Evolutionary conservation across 2,888 invertebrate genomes (phyloP).

Genomic region (Drosophila demipolita): DNA sequence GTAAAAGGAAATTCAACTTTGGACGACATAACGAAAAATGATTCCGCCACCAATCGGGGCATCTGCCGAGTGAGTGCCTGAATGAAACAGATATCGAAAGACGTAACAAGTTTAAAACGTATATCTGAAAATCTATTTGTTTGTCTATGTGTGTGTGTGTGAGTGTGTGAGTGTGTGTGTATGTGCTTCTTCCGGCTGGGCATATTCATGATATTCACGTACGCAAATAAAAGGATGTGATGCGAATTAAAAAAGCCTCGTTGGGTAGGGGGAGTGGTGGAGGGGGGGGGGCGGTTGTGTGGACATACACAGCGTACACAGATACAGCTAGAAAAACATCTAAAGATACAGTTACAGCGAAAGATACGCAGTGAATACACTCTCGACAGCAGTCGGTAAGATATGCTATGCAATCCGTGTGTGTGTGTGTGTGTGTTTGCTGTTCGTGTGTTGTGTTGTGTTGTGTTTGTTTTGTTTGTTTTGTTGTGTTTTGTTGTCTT

Average conservation of each 20-base stretch:
- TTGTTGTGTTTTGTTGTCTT: background rate
- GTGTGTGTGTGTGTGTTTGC: background rate
- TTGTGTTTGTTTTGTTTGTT: too few species aligned
- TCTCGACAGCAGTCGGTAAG: background rate
- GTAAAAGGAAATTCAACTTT: constrained; percentile 60
- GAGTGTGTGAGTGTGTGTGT: background rate
- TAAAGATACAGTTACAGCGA: constrained; percentile 17
- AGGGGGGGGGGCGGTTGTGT: too few species aligned
- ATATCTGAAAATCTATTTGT: background rate
- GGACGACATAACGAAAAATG: constrained; percentile 67
- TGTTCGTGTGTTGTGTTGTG: background rate
- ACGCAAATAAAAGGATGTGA: constrained; percentile 80
- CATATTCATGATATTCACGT: constrained; percentile 52
- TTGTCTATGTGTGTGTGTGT: background rate
- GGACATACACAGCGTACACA: constrained; percentile 31
- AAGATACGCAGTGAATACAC: constrained; percentile 16
- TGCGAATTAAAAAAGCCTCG: constrained; percentile 70
- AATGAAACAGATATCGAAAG: constrained; percentile 16
- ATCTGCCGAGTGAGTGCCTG: constrained; percentile 8
- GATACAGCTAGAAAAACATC: constrained; percentile 26
- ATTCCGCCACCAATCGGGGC: constrained; percentile 69
- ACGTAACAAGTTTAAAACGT: constrained; percentile 42
- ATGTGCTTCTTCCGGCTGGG: background rate
- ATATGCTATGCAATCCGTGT: constrained; percentile 5
- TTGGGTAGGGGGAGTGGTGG: background rate